These are phyloP conservation scores for Ceratina calcarata DNA, from an alignment of 1,140 invertebrate species.

Conservation along the genomic window DNA sequence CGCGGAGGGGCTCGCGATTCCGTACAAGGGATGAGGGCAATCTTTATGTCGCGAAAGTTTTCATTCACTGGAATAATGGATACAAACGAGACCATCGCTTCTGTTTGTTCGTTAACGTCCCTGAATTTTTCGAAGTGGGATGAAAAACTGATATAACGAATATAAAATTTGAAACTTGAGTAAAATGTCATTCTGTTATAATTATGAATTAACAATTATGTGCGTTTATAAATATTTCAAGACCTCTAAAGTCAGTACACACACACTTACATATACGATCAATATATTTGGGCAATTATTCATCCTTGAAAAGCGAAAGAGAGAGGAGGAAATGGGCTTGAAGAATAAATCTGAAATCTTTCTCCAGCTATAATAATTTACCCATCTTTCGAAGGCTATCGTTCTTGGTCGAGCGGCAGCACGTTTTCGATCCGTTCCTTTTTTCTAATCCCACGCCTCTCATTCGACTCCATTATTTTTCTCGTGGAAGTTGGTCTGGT, in stretches of 20 bases:
- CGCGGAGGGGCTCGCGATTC: slow-evolving; percentile 26
- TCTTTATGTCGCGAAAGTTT: background rate
- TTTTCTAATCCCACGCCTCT: slow-evolving; percentile 43
- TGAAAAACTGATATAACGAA: no score
- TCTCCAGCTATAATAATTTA: slow-evolving; percentile 43
- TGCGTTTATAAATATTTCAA: no score
- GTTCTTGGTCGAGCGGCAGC: slow-evolving; percentile 10
- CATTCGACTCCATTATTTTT: slow-evolving; percentile 50
- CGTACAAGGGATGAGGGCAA: slow-evolving; percentile 40
- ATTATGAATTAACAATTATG: no score
- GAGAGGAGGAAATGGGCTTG: background rate
- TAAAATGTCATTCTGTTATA: no score
- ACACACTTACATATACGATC: no score
- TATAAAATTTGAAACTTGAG: no score
- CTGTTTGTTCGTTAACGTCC: background rate
- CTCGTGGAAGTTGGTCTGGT: slow-evolving; percentile 19
- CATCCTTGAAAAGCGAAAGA: background rate
- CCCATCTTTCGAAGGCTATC: slow-evolving; percentile 27
- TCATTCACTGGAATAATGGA: background rate
- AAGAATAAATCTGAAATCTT: slow-evolving; percentile 23
- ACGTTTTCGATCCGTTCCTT: slow-evolving; percentile 35
- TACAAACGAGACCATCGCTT: slow-evolving; percentile 18
- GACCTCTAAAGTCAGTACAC: no score
- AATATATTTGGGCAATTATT: background rate
- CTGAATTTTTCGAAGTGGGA: background rate